A percentile compares a stretch with the other conserved stretches of the same genome.
These are phyloP conservation scores for Mythimna ferrago DNA, from an alignment of 2,888 invertebrate genomes.

Conservation along the genomic window DNA sequence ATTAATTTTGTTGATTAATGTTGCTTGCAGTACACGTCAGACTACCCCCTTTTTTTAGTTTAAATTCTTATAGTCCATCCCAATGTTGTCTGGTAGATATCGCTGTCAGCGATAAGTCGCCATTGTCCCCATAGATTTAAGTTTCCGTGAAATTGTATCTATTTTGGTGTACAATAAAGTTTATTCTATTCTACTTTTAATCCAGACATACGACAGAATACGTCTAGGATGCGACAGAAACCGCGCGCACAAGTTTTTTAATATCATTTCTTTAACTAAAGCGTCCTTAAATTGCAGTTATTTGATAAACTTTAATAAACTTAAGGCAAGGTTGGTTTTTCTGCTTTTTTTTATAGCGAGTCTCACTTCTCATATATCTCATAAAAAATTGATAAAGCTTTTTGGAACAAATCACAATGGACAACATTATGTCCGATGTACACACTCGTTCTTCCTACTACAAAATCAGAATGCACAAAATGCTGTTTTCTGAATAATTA, in stretches of 20 bases:
- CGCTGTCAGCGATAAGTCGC: too few relatives aligned
- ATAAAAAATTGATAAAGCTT: background rate
- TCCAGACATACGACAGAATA: background rate
- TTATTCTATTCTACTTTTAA: too few relatives aligned
- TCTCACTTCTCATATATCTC: background rate
- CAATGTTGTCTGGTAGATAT: too few relatives aligned
- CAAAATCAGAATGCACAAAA: background rate
- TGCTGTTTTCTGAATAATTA: too few relatives aligned
- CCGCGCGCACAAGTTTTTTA: background rate
- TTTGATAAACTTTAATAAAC: slow-evolving; percentile 9
- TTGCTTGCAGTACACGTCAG: too few relatives aligned
- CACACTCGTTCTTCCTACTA: background rate
- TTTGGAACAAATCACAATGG: background rate
- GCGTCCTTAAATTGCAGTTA: slow-evolving; percentile 12
- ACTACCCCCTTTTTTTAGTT: too few relatives aligned
- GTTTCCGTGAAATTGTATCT: too few relatives aligned
- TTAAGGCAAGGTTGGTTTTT: slow-evolving; percentile 16
- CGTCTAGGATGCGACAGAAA: background rate
- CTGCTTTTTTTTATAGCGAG: background rate
- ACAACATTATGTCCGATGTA: background rate
- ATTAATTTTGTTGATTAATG: too few relatives aligned
- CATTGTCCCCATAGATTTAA: too few relatives aligned
- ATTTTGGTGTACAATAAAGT: too few relatives aligned
- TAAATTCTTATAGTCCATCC: too few relatives aligned
- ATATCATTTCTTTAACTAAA: background rate